Percentiles rank a stretch among this genome's conserved stretches.
phyloP scores from a whole-genome alignment of 2,888 invertebrate species.

The Tetranychus truncatus region DNA sequence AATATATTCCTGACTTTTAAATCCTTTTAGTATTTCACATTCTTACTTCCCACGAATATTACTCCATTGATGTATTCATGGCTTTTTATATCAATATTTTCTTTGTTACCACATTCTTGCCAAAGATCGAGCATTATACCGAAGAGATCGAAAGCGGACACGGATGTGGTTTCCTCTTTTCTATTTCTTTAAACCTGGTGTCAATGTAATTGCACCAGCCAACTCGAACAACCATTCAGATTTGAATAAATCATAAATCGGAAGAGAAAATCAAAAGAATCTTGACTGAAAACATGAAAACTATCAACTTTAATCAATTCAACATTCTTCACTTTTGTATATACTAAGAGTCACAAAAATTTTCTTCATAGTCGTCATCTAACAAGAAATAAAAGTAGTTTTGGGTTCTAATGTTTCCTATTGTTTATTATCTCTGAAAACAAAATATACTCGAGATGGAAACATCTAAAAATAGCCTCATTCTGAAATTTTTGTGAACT shows the following conservation, averaged over 20 bases:
- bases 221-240: conserved; percentile 41
- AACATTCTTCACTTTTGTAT: too few relatives aligned
- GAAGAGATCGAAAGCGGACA: conserved; percentile 62
- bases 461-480: too few relatives aligned
- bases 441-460: too few relatives aligned
- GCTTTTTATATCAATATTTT: conserved; percentile 99
- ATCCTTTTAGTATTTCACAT: conserved; percentile 99
- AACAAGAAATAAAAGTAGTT: too few relatives aligned
- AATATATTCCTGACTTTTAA: too few relatives aligned
- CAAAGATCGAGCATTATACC: conserved; percentile 80
- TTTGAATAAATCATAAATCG: background rate
- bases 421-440: too few relatives aligned
- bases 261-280: conserved; percentile 9
- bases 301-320: too few relatives aligned
- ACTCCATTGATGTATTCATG: conserved; percentile 97
- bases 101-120: conserved; percentile 91
- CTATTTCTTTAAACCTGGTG: conserved; percentile 84
- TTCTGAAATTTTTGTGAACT: too few relatives aligned
- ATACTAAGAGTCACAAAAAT: too few relatives aligned
- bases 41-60: conserved; percentile 95
- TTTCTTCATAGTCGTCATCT: too few relatives aligned
- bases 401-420: too few relatives aligned
- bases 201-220: conserved; percentile 83
- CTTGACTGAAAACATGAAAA: too few relatives aligned
- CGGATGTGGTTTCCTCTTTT: conserved; percentile 94